Conservation (phyloP, 2,113 vertebrate species). For the Nothobranchius kuhntae region DNA sequence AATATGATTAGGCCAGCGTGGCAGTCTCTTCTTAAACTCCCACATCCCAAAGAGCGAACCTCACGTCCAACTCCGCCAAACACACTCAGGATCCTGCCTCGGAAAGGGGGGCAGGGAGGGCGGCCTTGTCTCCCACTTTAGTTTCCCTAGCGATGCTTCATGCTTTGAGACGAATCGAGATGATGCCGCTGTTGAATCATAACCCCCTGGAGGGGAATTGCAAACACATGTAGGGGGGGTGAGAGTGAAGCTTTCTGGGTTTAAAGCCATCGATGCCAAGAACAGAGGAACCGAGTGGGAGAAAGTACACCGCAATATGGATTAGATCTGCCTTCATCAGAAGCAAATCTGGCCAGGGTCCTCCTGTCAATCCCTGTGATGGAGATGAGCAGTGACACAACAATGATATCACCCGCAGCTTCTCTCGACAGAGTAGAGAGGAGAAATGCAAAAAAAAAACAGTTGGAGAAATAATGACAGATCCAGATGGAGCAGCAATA, state of each 20-base stretch:
- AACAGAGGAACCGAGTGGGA: conserved; percentile 68
- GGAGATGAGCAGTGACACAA: conserved; percentile 63
- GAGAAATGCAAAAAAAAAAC: conserved; percentile 41
- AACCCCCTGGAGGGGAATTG: conserved; percentile 74
- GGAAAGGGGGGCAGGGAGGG: conserved; percentile 57
- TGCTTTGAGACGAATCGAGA: conserved; percentile 73
- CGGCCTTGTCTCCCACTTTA: conserved; percentile 63
- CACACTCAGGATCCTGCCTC: conserved; percentile 64
- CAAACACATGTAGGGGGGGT: conserved; percentile 75
- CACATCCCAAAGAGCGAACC: conserved; percentile 73
- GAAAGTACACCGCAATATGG: conserved; percentile 68
- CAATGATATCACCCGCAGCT: conserved; percentile 68
- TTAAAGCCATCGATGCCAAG: conserved; percentile 64
- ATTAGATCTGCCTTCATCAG: conserved; percentile 76
- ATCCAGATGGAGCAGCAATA: conserved; percentile 57
- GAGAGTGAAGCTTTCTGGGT: conserved; percentile 62
- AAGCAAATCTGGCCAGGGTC: conserved; percentile 56
- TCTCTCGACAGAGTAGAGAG: conserved; percentile 50
- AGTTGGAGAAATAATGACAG: conserved; percentile 47
- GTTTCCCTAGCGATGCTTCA: conserved; percentile 70
- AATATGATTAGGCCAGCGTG: conserved; percentile 83
- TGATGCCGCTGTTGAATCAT: conserved; percentile 78
- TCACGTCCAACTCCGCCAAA: conserved; percentile 72
- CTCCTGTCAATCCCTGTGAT: conserved; percentile 62
- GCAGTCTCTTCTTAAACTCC: conserved; percentile 72